phyloP scores from a whole-genome alignment of 2,113 vertebrate genomes.

The Thryonomys swinderianus region DNA sequence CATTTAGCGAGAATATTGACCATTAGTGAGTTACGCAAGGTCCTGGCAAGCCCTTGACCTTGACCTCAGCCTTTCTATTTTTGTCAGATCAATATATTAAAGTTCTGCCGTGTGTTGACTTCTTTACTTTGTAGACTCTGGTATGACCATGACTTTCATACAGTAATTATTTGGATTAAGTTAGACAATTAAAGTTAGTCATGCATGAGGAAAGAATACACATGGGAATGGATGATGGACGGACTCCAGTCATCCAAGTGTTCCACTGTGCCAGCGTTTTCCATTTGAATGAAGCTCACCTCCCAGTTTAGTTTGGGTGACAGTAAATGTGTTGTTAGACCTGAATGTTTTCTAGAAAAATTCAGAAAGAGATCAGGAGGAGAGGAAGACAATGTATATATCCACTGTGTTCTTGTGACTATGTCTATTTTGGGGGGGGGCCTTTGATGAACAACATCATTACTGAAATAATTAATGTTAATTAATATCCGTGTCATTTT shows the following conservation, averaged over 20 bases:
- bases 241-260: slow-evolving; percentile 73
- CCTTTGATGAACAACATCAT: slow-evolving; percentile 83
- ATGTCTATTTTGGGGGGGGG: slow-evolving; percentile 40
- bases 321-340: slow-evolving; percentile 32
- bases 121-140: slow-evolving; percentile 67
- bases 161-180: slow-evolving; percentile 87
- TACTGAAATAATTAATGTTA: slow-evolving; percentile 85
- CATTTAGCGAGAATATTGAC: not conserved
- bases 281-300: slow-evolving; percentile 66
- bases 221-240: slow-evolving; percentile 78
- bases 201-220: slow-evolving; percentile 83
- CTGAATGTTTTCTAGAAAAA: slow-evolving; percentile 53
- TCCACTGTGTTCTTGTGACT: slow-evolving; percentile 59
- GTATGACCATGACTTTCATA: slow-evolving; percentile 81
- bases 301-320: slow-evolving; percentile 64
- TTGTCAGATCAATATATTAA: slow-evolving; percentile 51
- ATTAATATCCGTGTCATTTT: slow-evolving; percentile 86
- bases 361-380: slow-evolving; percentile 35
- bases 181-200: slow-evolving; percentile 83
- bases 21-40: not conserved
- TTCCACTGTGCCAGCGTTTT: slow-evolving; percentile 74
- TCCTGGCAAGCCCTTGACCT: not conserved
- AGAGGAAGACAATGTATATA: not conserved
- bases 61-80: slow-evolving; percentile 56
- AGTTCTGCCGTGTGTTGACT: slow-evolving; percentile 20